Evolutionary conservation across 2,797 vertebrate species (phyloP).

Genomic region (Hypotaenidia philippensis): DNA sequence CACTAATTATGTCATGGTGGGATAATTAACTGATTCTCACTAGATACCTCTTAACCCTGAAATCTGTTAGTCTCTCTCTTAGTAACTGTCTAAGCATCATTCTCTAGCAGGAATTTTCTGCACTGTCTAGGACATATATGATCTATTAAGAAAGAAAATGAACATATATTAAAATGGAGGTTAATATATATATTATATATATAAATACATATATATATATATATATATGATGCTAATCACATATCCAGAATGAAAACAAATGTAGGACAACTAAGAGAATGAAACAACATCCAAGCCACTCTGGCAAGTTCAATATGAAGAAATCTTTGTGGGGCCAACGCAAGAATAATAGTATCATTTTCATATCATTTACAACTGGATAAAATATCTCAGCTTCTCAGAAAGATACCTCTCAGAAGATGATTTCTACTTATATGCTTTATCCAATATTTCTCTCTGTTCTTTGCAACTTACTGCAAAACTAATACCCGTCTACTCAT

Average conservation of each 20-base stretch:
- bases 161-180: neutral
- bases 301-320: neutral
- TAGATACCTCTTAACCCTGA: constrained; percentile 37
- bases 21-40: constrained; percentile 24
- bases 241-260: neutral
- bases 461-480: neutral
- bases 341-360: neutral
- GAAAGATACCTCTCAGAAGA: neutral
- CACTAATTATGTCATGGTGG: neutral
- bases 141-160: neutral
- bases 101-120: neutral
- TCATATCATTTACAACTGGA: neutral
- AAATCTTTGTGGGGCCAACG: constrained; percentile 6
- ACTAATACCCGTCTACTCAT: neutral
- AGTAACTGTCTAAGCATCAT: neutral
- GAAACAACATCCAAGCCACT: neutral
- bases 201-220: neutral
- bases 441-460: neutral
- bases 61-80: constrained; percentile 42
- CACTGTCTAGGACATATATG: neutral
- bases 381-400: neutral
- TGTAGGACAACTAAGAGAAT: neutral
- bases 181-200: neutral
- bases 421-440: constrained; percentile 20
- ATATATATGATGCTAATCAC: neutral